Base-by-base conservation (phyloP, 2,888 invertebrate species). In the Crocallis elinguaria region DNA sequence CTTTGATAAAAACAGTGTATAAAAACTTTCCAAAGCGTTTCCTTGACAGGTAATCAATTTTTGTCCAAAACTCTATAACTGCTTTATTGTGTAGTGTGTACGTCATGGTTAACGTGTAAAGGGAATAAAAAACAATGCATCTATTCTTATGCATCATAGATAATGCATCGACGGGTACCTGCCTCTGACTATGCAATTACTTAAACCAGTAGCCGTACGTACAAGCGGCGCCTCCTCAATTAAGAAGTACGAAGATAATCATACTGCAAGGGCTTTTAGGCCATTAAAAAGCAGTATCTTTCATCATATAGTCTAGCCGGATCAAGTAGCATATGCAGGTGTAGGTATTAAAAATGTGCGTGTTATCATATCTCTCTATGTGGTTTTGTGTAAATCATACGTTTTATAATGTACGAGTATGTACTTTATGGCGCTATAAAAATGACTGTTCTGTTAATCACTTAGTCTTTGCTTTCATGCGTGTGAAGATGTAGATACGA, bases 191-290 rank as follows among this genome's bases (percentile, higher is more conserved):
- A 57, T 63, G 64, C 62, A 64, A 71, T 71, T 69, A 71, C 54
- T 62, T 39, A 50, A 49, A 53, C 56, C 50, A 60, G 60, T 60
- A 62, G 62, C 60, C 46, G 43, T 41, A 43, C 51, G 51, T 44
- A 54, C 48, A 53, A 43, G 54, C 58, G 66, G 67, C 67, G 69
- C 67, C 69, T 68, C 59, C 59, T 69, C 67, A 71, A 69, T 71
- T 71, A 68, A 68, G 62, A 52, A 63, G 57, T 57, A 49, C 60
- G 46, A 43, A 41, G 52, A 59, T 72, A 71, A 72, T 73, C 66
- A 71, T 62, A 64, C 62, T 44, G 49, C 46, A 54, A 63, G 49
- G 57, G 57, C 57, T 62, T 64, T 71, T 66, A 58, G 63, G 60
- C 61, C 61, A 69, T 70, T 67, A 69, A 70, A 67, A 62, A 41